Percentiles rank a stretch among this genome's conserved stretches.
Conservation (phyloP, 1,140 invertebrate species). For the Rhagoletis pomonella region DNA sequence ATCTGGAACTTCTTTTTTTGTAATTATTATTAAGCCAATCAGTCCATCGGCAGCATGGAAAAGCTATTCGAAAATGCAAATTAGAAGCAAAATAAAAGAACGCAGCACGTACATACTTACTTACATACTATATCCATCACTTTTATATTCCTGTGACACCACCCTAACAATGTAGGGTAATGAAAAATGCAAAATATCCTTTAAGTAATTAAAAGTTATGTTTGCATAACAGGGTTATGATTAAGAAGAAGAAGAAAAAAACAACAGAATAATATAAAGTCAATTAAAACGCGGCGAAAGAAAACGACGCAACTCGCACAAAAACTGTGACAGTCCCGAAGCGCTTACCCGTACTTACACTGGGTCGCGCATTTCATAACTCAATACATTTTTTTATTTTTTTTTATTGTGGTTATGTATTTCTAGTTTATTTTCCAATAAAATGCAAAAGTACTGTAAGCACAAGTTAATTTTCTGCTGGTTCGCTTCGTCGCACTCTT, state of each 20-base stretch:
- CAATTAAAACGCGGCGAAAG: slow-evolving; percentile 20
- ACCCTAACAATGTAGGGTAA: too few relatives aligned
- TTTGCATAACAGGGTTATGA: background rate
- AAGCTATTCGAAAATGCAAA: too few relatives aligned
- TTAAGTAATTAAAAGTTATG: slow-evolving; percentile 38
- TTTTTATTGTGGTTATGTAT: background rate
- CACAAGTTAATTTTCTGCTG: background rate
- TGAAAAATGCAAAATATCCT: slow-evolving; percentile 9
- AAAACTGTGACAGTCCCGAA: background rate
- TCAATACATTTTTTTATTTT: background rate
- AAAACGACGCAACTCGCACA: background rate
- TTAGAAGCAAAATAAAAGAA: too few relatives aligned
- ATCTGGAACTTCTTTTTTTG: too few relatives aligned
- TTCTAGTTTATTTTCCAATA: background rate
- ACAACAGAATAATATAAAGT: slow-evolving; percentile 7
- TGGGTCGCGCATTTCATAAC: background rate
- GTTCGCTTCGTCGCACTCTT: background rate
- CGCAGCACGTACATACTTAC: too few relatives aligned
- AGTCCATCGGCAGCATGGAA: too few relatives aligned
- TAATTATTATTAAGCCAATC: too few relatives aligned
- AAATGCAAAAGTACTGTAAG: slow-evolving; percentile 5
- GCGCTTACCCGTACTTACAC: background rate
- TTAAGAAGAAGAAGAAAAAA: background rate
- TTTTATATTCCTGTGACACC: too few relatives aligned
- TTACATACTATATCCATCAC: too few relatives aligned